Percentiles rank a stretch among this genome's conserved stretches.
These are phyloP conservation scores for Entomobrya multifasciata DNA, from an alignment of 2,888 invertebrate species.

Conservation along the genomic window DNA sequence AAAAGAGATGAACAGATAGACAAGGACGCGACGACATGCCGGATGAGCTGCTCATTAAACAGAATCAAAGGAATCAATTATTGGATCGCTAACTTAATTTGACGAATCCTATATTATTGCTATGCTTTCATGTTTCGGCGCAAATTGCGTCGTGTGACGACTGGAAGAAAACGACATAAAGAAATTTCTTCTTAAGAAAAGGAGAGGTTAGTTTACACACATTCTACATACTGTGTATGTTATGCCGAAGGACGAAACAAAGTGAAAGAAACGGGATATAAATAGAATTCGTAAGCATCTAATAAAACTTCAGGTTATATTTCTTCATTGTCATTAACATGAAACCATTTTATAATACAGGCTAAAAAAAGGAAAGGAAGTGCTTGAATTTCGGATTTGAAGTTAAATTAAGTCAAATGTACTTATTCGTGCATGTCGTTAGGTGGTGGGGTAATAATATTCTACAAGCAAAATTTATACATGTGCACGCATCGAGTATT, in stretches of 20 bases:
- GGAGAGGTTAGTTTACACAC: neutral
- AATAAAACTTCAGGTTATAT: constrained; percentile 21
- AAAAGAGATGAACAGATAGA: constrained; percentile 59
- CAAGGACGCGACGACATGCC: constrained; percentile 67
- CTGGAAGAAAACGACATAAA: constrained; percentile 4
- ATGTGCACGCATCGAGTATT: too few species aligned
- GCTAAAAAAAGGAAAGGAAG: constrained; percentile 9
- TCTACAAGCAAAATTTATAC: too few species aligned
- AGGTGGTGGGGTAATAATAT: too few species aligned
- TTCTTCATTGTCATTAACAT: constrained; percentile 21
- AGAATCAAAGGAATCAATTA: constrained; percentile 74
- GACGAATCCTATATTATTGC: neutral
- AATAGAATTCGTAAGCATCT: constrained; percentile 8
- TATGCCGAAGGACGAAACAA: neutral
- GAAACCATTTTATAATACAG: constrained; percentile 29
- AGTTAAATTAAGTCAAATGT: neutral
- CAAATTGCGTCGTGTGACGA: neutral
- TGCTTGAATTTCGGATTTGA: neutral
- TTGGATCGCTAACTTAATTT: constrained; percentile 55
- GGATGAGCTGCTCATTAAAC: constrained; percentile 74
- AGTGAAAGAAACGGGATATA: neutral
- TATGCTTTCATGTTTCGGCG: neutral
- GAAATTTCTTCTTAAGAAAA: neutral
- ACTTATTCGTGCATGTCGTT: neutral
- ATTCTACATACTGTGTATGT: neutral